Evolutionary conservation across 2,888 invertebrate genomes (phyloP).

Genomic region (Theodoxus fluviatilis): DNA sequence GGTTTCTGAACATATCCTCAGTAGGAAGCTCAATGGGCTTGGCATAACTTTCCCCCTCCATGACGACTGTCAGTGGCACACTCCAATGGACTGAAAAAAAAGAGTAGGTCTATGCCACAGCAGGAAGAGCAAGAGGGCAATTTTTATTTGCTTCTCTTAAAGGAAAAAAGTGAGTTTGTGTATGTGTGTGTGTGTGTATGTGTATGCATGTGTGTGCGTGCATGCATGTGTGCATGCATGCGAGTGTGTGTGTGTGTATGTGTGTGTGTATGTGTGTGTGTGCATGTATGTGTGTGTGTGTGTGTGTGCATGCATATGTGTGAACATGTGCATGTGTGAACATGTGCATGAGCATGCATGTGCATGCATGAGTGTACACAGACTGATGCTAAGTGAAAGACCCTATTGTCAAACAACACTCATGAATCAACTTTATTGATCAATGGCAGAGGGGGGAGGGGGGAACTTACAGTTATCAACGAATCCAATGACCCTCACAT

Average conservation of each 20-base stretch:
- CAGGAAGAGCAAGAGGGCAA: no score
- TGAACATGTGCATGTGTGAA: not conserved
- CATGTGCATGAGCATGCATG: not conserved
- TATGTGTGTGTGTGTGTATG: conserved; percentile 7
- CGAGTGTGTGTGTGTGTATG: not conserved
- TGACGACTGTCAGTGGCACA: no score
- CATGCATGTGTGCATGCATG: not conserved
- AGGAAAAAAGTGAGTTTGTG: not conserved
- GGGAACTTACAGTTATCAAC: no score
- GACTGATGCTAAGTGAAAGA: not conserved
- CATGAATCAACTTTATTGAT: no score
- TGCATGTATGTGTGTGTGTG: not conserved
- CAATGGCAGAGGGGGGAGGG: no score
- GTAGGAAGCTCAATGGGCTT: conserved; percentile 57
- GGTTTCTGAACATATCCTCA: conserved; percentile 71
- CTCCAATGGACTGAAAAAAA: no score
- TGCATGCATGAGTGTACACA: conserved; percentile 1
- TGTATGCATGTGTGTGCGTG: conserved; percentile 9
- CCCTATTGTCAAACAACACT: no score
- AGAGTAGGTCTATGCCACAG: no score
- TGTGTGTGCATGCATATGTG: not conserved
- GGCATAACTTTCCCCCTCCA: conserved; percentile 47
- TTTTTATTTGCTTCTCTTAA: not conserved
- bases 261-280: conserved; percentile 9
- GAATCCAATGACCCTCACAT: no score